A percentile compares a stretch with the other conserved stretches of the same genome.
Conservation (phyloP, 2,888 invertebrate species). For the Orthonevra nobilis region DNA sequence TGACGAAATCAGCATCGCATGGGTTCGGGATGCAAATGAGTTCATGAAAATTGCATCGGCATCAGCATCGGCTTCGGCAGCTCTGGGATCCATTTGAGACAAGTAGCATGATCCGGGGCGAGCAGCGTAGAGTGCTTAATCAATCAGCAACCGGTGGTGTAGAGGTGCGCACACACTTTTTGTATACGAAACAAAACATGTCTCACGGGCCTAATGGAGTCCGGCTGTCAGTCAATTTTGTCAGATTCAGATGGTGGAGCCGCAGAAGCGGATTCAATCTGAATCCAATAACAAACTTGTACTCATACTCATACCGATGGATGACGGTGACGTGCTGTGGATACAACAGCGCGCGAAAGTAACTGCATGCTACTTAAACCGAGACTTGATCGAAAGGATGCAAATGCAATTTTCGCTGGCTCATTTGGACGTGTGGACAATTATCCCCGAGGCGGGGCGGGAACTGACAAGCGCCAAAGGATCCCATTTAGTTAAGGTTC, state of each 20-base stretch:
- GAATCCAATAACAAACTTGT: constrained; percentile 52
- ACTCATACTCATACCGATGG: constrained; percentile 49
- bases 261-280: constrained; percentile 48
- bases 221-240: constrained; percentile 64
- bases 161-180: constrained; percentile 20
- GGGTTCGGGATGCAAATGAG: constrained; percentile 58
- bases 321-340: constrained; percentile 7
- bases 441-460: constrained; percentile 40
- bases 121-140: constrained; percentile 59
- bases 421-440: constrained; percentile 32
- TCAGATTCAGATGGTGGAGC: constrained; percentile 53
- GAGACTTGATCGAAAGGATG: too few relatives aligned
- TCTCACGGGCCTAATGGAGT: constrained; percentile 62
- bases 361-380: neutral
- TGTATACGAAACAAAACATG: constrained; percentile 1
- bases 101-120: constrained; percentile 54
- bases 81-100: constrained; percentile 46
- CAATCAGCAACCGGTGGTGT: too few relatives aligned
- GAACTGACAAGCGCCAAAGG: constrained; percentile 43
- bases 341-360: neutral
- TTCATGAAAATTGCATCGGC: constrained; percentile 64
- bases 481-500: constrained; percentile 11
- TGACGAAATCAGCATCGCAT: constrained; percentile 63
- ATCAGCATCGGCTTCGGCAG: constrained; percentile 29
- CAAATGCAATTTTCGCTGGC: constrained; percentile 41